Percentiles rank a stretch among this genome's conserved stretches.
Evolutionary conservation across 2,797 vertebrate genomes (phyloP).

Genomic region (Carduelis carduelis): DNA sequence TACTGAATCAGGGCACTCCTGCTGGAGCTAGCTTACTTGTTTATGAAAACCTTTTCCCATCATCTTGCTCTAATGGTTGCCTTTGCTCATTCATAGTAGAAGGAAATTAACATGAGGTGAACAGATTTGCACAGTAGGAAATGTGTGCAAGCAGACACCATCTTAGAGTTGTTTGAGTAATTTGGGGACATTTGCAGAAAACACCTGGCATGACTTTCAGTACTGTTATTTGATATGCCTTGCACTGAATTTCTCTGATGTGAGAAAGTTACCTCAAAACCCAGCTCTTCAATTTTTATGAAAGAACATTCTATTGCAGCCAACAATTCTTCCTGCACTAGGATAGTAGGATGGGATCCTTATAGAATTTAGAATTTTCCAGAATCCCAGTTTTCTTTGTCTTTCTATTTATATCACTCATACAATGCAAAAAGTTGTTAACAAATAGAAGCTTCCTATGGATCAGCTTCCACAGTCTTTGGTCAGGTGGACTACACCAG

Average conservation of each 20-base stretch:
- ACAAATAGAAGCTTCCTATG: neutral
- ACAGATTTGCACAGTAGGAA: constrained; percentile 22
- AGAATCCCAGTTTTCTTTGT: neutral
- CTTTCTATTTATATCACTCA: neutral
- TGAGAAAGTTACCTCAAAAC: neutral
- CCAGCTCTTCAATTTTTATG: neutral
- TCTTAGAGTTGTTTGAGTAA: neutral
- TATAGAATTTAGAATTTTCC: neutral
- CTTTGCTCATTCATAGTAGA: neutral
- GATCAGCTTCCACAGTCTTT: neutral
- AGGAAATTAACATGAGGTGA: neutral
- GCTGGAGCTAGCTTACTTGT: neutral
- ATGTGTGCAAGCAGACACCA: neutral
- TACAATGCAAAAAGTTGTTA: neutral
- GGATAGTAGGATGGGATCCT: neutral
- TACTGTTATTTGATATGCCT: neutral
- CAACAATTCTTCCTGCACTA: neutral
- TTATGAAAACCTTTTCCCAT: neutral
- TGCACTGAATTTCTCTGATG: neutral
- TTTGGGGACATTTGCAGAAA: neutral
- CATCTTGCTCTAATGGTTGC: neutral
- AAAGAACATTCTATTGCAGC: neutral
- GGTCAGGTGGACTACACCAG: neutral
- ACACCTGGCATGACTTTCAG: neutral
- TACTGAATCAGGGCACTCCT: neutral